Evolutionary conservation across 2,888 invertebrate genomes (phyloP), one percentile per base, ranked within the genome.

Genomic region (Drosophila melanosoma): DNA sequence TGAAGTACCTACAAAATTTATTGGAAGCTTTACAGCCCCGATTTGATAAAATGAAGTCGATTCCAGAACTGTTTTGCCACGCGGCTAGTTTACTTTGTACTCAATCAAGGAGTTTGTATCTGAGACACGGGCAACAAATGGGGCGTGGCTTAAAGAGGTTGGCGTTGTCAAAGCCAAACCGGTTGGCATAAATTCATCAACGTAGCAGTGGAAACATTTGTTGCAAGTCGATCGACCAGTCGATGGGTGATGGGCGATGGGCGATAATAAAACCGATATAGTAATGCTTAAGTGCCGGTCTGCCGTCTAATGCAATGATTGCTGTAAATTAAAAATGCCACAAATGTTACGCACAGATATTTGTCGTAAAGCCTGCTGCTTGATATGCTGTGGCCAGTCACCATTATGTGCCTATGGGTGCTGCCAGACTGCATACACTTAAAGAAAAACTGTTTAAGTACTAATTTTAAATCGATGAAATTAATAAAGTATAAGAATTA

Each of bases 311-410:
- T 87, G 87, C 89, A 89, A 78, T 82, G 84, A 76, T 80, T 76
- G 86, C 81, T 82, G 89, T 86, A 86, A 89, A 86, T 89, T 89
- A 87, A 74, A 86, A 86, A 86, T 86, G 85, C 85, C 89, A 89
- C 89, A 86, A 89, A 86, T 89, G 85, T 86, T 87, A 89, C 89
- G 85, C 89, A 76, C 67, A 86, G 86, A 86, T 87, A 86, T 87
- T 86, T 79, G 74, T 79, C 69, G 74, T 63, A 66, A 54, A 73
- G 58, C 66, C 64, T 53, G 61, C 71, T 87, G 74, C 63, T 87
- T 87, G 70, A 74, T 82, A 88, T 88, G 90, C 89, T 71, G 58
- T 61, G 72, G 70, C 67, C 73, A 68, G 82, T 52, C 69, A 68
- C 83, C 57, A 70, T 61, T 70, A 68, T 66, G 75, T 68, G 80